Percentiles rank a stretch among this genome's conserved stretches.
Evolutionary conservation across 2,888 invertebrate genomes (phyloP).

Genomic region (Camptogramma bilineatum): DNA sequence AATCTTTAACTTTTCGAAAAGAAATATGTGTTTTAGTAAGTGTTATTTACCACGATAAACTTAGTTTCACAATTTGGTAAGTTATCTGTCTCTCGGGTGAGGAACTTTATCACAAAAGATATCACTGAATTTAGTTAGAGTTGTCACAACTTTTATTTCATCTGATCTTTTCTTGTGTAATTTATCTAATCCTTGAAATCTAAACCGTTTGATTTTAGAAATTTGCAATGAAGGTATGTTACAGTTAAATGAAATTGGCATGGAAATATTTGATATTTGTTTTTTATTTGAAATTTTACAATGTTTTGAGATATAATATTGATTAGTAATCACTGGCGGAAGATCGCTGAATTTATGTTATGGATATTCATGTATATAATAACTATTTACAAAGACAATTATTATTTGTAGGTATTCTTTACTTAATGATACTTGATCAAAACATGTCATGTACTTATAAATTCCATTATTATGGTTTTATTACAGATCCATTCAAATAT

Average conservation of each 20-base stretch:
- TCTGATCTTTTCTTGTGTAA: too few relatives aligned
- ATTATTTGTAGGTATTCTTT: too few relatives aligned
- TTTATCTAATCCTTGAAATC: too few relatives aligned
- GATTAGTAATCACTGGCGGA: constrained; percentile 1
- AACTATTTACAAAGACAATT: not conserved
- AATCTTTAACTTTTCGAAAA: not conserved
- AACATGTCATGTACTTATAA: too few relatives aligned
- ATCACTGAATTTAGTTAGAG: too few relatives aligned
- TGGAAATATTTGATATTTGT: constrained; percentile 15
- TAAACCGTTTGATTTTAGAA: too few relatives aligned
- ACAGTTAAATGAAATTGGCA: constrained; percentile 13
- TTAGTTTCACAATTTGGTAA: not conserved
- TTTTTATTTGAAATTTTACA: constrained; percentile 14
- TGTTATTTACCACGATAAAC: not conserved
- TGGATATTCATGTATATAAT: not conserved
- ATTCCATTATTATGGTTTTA: not conserved
- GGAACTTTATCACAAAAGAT: too few relatives aligned
- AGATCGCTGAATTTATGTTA: constrained; percentile 1
- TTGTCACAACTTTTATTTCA: too few relatives aligned
- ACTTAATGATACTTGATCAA: too few relatives aligned
- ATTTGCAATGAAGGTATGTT: too few relatives aligned
- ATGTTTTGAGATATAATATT: not conserved
- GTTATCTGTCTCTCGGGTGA: too few relatives aligned
- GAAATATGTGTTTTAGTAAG: not conserved
- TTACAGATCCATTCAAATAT: not conserved